These are phyloP conservation scores for Vombatus ursinus DNA, from an alignment of 2,113 vertebrate species.

Conservation along the genomic window DNA sequence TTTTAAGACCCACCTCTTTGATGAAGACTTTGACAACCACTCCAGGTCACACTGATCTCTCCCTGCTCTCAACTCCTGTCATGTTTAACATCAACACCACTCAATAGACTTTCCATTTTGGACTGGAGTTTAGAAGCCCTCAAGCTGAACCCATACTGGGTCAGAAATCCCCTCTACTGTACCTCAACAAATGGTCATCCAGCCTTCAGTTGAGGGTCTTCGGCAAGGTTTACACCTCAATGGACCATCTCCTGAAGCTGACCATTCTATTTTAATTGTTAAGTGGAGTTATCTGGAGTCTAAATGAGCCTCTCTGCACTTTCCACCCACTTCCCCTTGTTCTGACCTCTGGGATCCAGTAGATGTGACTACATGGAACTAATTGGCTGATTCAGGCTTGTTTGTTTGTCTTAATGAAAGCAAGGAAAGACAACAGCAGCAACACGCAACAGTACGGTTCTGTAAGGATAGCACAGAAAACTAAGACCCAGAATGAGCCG, in stretches of 20 bases:
- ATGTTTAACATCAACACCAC: not conserved
- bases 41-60: not conserved
- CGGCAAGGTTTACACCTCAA: not conserved
- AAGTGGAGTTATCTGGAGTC: not conserved
- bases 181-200: not conserved
- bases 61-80: not conserved
- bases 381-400: not conserved
- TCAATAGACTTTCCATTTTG: not conserved
- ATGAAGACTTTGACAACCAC: not conserved
- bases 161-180: not conserved
- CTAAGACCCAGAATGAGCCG: not conserved
- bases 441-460: not conserved
- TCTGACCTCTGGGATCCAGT: not conserved
- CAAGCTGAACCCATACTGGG: not conserved
- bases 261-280: not conserved
- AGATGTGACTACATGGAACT: not conserved
- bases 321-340: not conserved
- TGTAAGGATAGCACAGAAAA: not conserved
- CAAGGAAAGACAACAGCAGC: not conserved
- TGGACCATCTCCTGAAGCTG: not conserved
- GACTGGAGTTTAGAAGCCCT: not conserved
- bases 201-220: not conserved
- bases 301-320: not conserved
- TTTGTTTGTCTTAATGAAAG: not conserved
- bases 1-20: not conserved